Percentiles rank a stretch among this genome's conserved stretches.
phyloP scores from a whole-genome alignment of 2,113 vertebrate genomes.

The Centropus unirufus region DNA sequence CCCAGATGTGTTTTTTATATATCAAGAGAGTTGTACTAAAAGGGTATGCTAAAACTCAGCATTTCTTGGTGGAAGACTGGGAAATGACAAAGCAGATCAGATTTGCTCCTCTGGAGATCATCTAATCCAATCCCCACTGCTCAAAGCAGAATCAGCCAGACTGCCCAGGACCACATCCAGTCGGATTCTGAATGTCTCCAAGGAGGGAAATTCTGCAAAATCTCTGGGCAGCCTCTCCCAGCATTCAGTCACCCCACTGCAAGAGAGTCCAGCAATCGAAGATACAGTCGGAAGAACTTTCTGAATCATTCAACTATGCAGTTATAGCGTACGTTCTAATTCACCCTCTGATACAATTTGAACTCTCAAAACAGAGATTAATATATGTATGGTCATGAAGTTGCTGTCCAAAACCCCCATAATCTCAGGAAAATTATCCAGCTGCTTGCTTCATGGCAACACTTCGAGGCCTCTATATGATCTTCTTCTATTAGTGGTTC shows the following conservation, averaged over 20 bases:
- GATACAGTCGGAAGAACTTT: neutral
- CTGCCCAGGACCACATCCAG: neutral
- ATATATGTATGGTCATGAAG: neutral
- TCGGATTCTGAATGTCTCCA: neutral
- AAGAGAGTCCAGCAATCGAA: neutral
- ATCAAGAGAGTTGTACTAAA: neutral
- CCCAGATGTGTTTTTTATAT: neutral
- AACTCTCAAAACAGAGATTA: neutral
- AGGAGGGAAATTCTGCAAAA: neutral
- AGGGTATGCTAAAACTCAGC: neutral
- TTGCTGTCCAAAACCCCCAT: neutral
- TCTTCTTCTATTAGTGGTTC: neutral
- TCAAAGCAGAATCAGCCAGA: neutral
- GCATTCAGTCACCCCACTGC: neutral
- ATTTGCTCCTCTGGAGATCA: neutral
- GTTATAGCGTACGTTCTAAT: neutral
- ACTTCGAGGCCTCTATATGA: neutral
- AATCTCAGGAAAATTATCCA: neutral
- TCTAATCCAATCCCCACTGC: neutral
- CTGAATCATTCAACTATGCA: neutral
- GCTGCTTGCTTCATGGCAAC: neutral
- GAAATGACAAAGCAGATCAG: neutral
- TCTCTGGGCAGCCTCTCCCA: neutral
- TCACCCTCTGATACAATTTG: neutral
- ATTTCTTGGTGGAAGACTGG: neutral